These are phyloP conservation scores for Aphyosemion australe DNA, from an alignment of 2,113 vertebrate genomes.

Conservation along the genomic window DNA sequence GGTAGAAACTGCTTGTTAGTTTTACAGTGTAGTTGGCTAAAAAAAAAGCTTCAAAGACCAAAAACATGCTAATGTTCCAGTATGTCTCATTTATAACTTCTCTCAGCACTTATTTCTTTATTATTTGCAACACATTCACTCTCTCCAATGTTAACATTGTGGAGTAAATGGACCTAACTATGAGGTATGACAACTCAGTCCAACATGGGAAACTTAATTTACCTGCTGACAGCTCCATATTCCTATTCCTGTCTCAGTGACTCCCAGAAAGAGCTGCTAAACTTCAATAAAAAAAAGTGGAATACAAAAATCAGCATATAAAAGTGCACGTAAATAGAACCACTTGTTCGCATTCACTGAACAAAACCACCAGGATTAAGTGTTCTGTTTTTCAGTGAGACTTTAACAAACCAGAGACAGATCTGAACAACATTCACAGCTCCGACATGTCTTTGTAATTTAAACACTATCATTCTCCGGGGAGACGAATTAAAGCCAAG, in stretches of 20 bases:
- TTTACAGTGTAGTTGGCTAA: too few relatives aligned
- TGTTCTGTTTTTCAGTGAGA: constrained; percentile 17
- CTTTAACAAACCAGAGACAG: constrained; percentile 26
- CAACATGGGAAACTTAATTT: constrained; percentile 2
- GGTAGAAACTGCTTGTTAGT: too few relatives aligned
- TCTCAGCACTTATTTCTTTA: neutral
- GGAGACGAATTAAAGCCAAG: constrained; percentile 35
- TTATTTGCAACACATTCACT: neutral
- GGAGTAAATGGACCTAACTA: neutral
- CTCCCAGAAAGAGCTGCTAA: constrained; percentile 1
- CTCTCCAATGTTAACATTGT: neutral
- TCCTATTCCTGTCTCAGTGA: neutral
- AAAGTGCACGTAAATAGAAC: neutral
- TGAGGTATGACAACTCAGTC: too few relatives aligned
- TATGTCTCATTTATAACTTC: too few relatives aligned
- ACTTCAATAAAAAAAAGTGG: neutral
- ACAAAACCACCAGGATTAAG: constrained; percentile 25
- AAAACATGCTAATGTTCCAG: too few relatives aligned
- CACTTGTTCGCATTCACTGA: constrained; percentile 1
- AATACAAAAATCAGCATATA: neutral
- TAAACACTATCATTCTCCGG: constrained; percentile 31
- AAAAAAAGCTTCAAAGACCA: too few relatives aligned
- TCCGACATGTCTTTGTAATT: constrained; percentile 38
- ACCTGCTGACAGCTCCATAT: neutral
- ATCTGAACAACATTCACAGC: constrained; percentile 34